Conservation (phyloP, 2,888 invertebrate species). For the Rhimphoctona megacephalus region DNA sequence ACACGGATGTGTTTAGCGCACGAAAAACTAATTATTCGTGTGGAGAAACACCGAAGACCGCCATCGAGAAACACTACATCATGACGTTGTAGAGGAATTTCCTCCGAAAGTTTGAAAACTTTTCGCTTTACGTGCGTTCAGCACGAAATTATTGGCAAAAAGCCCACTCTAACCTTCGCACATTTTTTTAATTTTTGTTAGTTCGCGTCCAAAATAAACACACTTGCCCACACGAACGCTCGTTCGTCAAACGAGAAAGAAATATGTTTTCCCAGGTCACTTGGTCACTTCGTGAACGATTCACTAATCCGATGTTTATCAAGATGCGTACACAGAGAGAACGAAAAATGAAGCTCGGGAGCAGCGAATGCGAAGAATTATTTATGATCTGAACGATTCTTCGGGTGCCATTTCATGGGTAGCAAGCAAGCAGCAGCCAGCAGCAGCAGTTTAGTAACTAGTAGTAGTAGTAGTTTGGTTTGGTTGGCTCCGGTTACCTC, state of each 20-base stretch:
- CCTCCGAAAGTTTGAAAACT: slow-evolving; percentile 36
- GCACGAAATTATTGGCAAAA: slow-evolving; percentile 23
- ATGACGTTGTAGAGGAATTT: slow-evolving; percentile 45
- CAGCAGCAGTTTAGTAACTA: no score
- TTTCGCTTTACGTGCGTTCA: slow-evolving; percentile 47
- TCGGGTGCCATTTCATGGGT: no score
- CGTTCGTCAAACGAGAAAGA: slow-evolving; percentile 19
- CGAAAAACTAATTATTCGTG: slow-evolving; percentile 57
- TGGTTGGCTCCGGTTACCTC: no score
- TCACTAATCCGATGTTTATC: slow-evolving; percentile 18
- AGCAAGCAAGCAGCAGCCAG: no score
- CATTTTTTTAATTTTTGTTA: slow-evolving; percentile 54
- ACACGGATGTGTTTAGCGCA: slow-evolving; percentile 75
- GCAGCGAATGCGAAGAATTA: background rate
- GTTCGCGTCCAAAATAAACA: slow-evolving; percentile 2
- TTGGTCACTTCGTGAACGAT: background rate
- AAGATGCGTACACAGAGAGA: slow-evolving; percentile 16
- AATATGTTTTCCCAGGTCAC: slow-evolving; percentile 11
- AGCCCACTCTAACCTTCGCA: slow-evolving; percentile 68
- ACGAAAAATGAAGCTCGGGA: background rate
- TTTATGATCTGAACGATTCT: background rate
- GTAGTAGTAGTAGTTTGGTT: no score
- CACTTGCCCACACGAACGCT: background rate
- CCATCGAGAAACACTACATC: slow-evolving; percentile 62
- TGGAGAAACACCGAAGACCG: slow-evolving; percentile 38